Evolutionary conservation across 2,113 vertebrate genomes (phyloP), one percentile per base, ranked within the genome.

Genomic region (Pagrus major): DNA sequence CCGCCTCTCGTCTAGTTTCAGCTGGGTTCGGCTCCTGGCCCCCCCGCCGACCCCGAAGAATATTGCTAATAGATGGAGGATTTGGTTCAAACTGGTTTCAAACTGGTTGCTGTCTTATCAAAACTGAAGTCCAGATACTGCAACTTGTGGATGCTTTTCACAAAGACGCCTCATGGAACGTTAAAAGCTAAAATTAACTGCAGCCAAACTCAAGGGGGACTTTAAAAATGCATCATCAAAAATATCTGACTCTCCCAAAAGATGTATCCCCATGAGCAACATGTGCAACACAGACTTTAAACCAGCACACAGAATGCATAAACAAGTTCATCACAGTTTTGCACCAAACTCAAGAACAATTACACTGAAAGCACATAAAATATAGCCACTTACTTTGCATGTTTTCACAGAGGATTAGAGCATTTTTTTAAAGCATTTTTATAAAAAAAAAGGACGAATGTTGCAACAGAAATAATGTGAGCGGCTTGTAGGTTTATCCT

Each of bases 311-410:
- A 84, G 68, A 75, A 73, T 25, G 41, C 54, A 54, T 37, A 86
- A 88, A 90, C 79, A 84, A 88, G 49, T 79, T 80, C 39, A 75
- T 76, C 76, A 78, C 11, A 81, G 63, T 51, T 55, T 39, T 80
- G 25, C 56, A 64, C 59, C 65, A 56, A n/a, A 73, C 54, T 74
- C 1, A 0, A 74, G n/a, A 84, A 80, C 63, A 80, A 59, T 63
- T 81, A 73, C 18, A 74, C 20, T 29, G 25, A 27, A 37, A 54
- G 65, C 49, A 74, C 4, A 23, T 20, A 49, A 49, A 63, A 76
- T 55, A 52, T 51, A 61, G 44, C 10, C 0, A 18, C 61, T 65
- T 39, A 41, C 23, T 58, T 44, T 14, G 27, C 33, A 56, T 25
- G 51, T 60, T 71, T 54, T 65, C 27, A 21, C 39, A 76, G 27